Base-by-base conservation (phyloP, 2,113 vertebrate genomes). In the Chionis minor region DNA sequence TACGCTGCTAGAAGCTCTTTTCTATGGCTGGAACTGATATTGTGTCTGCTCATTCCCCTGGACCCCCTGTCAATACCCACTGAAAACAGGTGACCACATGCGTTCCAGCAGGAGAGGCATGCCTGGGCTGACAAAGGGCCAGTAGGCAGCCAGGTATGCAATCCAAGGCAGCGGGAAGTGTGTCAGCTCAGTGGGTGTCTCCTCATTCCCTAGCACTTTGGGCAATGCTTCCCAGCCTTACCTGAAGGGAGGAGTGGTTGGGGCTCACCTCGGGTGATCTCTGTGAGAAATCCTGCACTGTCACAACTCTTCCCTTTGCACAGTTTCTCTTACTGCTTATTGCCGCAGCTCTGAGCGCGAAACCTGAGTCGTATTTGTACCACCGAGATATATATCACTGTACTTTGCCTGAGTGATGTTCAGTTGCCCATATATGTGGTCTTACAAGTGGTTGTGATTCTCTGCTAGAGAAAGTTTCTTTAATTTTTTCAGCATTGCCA, bases 131-230 rank as follows among this genome's bases (percentile, higher is more conserved):
- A 40, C 1, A 3, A 42, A 45, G 20, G 13, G 20, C 19, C 30
- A n/a, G 21, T 8, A n/a, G 23, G 18, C 20, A 49, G 18, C 4
- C 1, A 56, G 28, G n/a, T 14, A 3, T 18, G 14, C 40, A 56
- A 1, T 20, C 44, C 74, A 51, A 47, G 59, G 19, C 26, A 28
- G 24, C 9, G 26, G 33, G 33, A 91, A 87, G 69, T 0, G 0
- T 9, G 22, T 22, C 42, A 71, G 20, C 17, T 71, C 15, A 35
- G 19, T 8, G 11, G 13, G 27, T 56, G 32, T 23, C 44, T 77
- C 30, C 26, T 54, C 1, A 0, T 47, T 88, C 23, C 27, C 27
- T 21, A n/a, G 33, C 8, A 42, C 8, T 74, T n/a, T 38, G 40
- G 74, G 58, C 12, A 38, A 61, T 26, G 8, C 27, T 85, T 85